phyloP scores from a whole-genome alignment of 2,113 vertebrate species.

The Epinephelus lanceolatus region DNA sequence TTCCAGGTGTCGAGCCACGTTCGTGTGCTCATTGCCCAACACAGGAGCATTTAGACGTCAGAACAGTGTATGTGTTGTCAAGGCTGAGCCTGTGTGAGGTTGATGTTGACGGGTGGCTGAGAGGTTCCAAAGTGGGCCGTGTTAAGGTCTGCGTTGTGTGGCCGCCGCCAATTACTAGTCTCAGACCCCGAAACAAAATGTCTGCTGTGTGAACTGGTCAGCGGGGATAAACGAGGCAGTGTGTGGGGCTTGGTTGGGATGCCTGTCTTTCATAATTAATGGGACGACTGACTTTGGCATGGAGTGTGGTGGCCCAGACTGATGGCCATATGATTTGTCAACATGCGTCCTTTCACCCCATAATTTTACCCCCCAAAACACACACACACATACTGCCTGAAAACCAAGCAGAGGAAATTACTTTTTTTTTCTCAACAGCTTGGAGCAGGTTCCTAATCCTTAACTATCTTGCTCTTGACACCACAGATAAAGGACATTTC shows the following conservation, averaged over 20 bases:
- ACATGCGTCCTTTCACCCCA: conserved; percentile 56
- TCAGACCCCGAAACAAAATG: conserved; percentile 70
- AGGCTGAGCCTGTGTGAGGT: conserved; percentile 67
- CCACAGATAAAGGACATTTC: conserved; percentile 33
- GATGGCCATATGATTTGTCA: conserved; percentile 67
- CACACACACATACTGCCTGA: neutral
- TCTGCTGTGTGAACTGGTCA: conserved; percentile 70
- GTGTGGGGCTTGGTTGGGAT: conserved; percentile 50
- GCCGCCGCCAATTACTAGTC: conserved; percentile 72
- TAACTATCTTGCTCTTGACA: conserved; percentile 32
- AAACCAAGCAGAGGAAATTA: neutral
- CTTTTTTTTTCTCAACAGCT: conserved; percentile 8
- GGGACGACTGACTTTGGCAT: conserved; percentile 69
- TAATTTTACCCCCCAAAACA: conserved; percentile 23
- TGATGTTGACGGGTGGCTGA: conserved; percentile 73
- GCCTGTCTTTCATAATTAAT: conserved; percentile 77
- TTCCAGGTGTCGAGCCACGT: conserved; percentile 53
- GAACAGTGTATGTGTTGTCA: conserved; percentile 75
- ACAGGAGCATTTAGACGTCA: conserved; percentile 55
- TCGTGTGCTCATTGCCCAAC: conserved; percentile 1
- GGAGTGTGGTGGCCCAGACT: conserved; percentile 64
- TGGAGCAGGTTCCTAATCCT: neutral
- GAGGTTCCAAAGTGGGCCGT: conserved; percentile 76
- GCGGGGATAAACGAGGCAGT: conserved; percentile 76
- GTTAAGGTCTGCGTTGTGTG: conserved; percentile 77